Evolutionary conservation across 23 tunicate species (phyloP).

Genomic region (Botrylloides violaceus): DNA sequence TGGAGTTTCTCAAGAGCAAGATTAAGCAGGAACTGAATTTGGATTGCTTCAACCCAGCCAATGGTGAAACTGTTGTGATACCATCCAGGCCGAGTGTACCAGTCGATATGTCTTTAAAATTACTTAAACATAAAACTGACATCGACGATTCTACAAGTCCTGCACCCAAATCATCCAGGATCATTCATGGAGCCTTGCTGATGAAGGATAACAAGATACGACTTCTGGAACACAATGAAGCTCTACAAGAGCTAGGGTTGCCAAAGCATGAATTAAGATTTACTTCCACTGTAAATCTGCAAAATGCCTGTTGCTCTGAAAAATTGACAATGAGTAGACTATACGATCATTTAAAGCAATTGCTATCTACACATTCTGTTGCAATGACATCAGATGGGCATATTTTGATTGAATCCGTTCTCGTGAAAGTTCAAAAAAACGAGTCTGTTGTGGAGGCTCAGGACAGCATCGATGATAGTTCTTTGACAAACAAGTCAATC

Average conservation of each 20-base stretch:
- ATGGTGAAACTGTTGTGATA: constrained; percentile 92
- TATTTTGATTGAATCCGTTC: constrained; percentile 67
- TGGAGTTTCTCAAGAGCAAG: constrained; percentile 85
- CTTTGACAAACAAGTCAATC: constrained; percentile 1
- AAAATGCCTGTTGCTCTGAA: constrained; percentile 31
- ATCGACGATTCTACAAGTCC: constrained; percentile 17
- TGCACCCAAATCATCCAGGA: constrained; percentile 52
- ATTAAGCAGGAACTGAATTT: constrained; percentile 78
- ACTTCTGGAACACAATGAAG: constrained; percentile 75
- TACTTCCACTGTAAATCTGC: constrained; percentile 62
- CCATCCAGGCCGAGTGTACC: constrained; percentile 74
- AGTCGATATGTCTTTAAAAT: constrained; percentile 63
- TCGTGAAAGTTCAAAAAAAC: constrained; percentile 17
- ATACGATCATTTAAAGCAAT: constrained; percentile 57
- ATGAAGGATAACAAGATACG: constrained; percentile 70
- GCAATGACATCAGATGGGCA: constrained; percentile 54
- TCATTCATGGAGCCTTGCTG: constrained; percentile 69
- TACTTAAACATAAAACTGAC: constrained; percentile 53
- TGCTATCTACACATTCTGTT: constrained; percentile 47
- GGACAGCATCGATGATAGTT: not conserved
- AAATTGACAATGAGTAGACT: constrained; percentile 28
- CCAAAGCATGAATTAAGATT: constrained; percentile 71
- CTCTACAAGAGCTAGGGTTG: constrained; percentile 60
- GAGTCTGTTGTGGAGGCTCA: not conserved
- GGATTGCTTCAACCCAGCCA: constrained; percentile 95